phyloP scores from a whole-genome alignment of 1,140 invertebrate species.

The Belonocnema kinseyi region DNA sequence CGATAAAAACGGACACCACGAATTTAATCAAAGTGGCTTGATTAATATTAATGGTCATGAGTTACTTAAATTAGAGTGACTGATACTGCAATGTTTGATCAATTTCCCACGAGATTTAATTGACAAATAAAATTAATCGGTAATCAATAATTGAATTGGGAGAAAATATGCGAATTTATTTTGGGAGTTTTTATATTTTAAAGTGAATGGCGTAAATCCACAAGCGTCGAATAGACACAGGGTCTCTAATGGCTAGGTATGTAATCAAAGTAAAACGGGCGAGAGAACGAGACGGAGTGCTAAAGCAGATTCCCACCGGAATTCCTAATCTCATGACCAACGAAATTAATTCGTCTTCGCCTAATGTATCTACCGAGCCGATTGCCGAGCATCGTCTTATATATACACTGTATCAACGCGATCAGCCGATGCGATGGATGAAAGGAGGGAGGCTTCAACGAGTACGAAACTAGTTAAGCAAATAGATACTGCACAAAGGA shows the following conservation, averaged over 20 bases:
- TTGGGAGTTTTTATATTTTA: background rate
- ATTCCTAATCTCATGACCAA: slow-evolving; percentile 55
- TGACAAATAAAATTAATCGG: too few species aligned
- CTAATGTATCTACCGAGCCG: slow-evolving; percentile 57
- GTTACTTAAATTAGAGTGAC: too few species aligned
- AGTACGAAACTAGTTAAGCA: slow-evolving; percentile 67
- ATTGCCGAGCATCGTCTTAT: slow-evolving; percentile 43
- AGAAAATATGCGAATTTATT: too few species aligned
- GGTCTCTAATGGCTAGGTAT: slow-evolving; percentile 40
- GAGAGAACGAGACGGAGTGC: slow-evolving; percentile 1
- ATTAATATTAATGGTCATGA: too few species aligned
- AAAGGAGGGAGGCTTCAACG: slow-evolving; percentile 47
- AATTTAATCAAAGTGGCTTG: too few species aligned
- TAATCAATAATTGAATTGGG: too few species aligned
- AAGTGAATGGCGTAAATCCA: background rate
- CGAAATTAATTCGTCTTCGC: slow-evolving; percentile 69
- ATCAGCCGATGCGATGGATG: slow-evolving; percentile 45
- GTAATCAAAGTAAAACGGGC: slow-evolving; percentile 52
- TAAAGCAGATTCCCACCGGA: slow-evolving; percentile 33
- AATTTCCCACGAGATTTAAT: too few species aligned
- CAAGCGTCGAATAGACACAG: background rate
- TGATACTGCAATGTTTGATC: too few species aligned
- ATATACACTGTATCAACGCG: slow-evolving; percentile 52
- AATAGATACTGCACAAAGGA: slow-evolving; percentile 55
- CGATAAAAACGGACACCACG: too few species aligned